Evolutionary conservation across 2,113 vertebrate genomes (phyloP).

Genomic region (Fukomys damarensis): DNA sequence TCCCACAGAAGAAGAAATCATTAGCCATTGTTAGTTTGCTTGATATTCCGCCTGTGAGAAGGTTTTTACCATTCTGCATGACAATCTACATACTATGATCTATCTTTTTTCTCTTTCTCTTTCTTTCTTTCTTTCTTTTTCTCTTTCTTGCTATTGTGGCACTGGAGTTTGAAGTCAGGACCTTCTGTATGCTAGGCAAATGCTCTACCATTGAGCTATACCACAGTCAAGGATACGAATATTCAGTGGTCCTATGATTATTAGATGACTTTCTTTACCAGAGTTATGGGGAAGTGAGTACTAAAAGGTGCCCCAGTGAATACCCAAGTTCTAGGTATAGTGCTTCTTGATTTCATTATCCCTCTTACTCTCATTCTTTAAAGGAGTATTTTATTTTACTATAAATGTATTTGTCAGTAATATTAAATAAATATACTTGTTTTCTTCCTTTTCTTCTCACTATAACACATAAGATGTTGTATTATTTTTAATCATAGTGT

Average conservation of each 20-base stretch:
- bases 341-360: background rate
- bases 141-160: background rate
- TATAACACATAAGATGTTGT: background rate
- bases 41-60: background rate
- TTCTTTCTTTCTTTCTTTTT: no score
- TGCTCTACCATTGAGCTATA: background rate
- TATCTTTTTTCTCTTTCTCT: no score
- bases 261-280: conserved; percentile 16
- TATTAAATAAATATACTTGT: background rate
- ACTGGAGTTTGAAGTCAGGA: background rate
- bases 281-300: background rate
- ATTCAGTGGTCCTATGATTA: background rate
- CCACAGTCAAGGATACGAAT: background rate
- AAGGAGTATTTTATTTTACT: background rate
- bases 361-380: background rate
- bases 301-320: background rate
- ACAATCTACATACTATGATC: background rate
- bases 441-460: background rate
- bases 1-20: background rate
- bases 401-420: background rate
- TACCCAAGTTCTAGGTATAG: background rate
- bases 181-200: background rate
- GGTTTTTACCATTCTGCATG: background rate
- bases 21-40: background rate
- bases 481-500: background rate